Base-by-base conservation (phyloP, 2,113 vertebrate species). In the Microcebus jonahi region DNA sequence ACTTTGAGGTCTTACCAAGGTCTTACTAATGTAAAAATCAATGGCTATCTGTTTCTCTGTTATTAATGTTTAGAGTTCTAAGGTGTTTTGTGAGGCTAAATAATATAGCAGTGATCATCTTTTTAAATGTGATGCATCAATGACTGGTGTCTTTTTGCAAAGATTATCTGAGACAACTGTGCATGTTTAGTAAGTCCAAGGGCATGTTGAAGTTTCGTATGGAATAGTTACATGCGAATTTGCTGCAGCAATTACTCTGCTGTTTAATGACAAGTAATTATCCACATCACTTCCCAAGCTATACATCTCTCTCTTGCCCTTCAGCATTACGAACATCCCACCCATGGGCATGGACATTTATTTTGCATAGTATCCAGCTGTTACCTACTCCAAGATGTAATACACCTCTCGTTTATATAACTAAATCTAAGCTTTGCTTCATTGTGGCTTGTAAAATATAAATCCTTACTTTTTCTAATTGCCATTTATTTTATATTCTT, bases 191-290 rank as follows among this genome's bases (percentile, higher is more conserved):
- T 50, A 59, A 87, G 27, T 84, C 90, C 89, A 95, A 98, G 92
- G 67, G 45, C 39, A 67, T 2, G 29, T 36, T 96, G 59, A 93
- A 92, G 15, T 97, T 97, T 84, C 34, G 5, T 79, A 42, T 92
- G 68, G 45, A 96, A 81, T 39, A 84, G 94, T 48, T 96, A 83
- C 42, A 3, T 76, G 71, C 73, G 50, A 95, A 97, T 93, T 93
- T 92, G 29, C 84, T 91, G 89, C 34, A 85, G 75, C 88, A 91
- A 45, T 98, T 96, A 97, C 70, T 98, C 45, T 61, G 11, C 36
- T 97, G 75, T 97, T 96, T 97, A 97, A 95, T 96, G 89, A 94
- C 94, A 97, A 98, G 82, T 65, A 97, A 90, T 97, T 97, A 94
- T 1, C 12, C 76, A 90, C 61, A 79, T 97, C 82, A 67, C 34